phyloP scores from a whole-genome alignment of 2,113 vertebrate genomes.

The Ellobius talpinus region DNA sequence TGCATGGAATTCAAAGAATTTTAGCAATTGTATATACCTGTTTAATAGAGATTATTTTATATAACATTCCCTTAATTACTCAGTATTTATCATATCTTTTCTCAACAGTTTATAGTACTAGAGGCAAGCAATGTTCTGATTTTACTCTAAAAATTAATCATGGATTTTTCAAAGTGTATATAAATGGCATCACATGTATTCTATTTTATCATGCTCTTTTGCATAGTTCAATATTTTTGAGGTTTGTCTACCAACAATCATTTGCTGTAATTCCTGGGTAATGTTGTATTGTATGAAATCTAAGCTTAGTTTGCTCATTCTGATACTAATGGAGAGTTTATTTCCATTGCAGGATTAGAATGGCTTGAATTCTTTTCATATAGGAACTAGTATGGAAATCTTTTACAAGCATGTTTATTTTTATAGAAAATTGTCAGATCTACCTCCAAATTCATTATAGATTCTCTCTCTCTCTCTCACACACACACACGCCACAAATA shows the following conservation, averaged over 20 bases:
- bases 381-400: neutral
- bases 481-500: neutral
- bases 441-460: neutral
- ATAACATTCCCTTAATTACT: neutral
- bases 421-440: neutral
- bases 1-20: neutral
- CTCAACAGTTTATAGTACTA: neutral
- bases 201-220: neutral
- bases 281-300: neutral
- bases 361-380: too few species aligned
- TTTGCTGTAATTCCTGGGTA: neutral
- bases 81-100: neutral
- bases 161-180: slow-evolving; percentile 7
- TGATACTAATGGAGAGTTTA: neutral
- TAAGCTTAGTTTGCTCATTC: neutral
- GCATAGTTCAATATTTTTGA: neutral
- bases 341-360: neutral
- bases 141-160: neutral
- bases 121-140: neutral
- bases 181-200: neutral
- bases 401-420: neutral
- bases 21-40: neutral
- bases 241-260: neutral
- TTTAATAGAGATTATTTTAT: too few species aligned
- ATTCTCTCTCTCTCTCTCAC: neutral